phyloP scores from a whole-genome alignment of 2,888 invertebrate species.

The Anthoptus insignis region DNA sequence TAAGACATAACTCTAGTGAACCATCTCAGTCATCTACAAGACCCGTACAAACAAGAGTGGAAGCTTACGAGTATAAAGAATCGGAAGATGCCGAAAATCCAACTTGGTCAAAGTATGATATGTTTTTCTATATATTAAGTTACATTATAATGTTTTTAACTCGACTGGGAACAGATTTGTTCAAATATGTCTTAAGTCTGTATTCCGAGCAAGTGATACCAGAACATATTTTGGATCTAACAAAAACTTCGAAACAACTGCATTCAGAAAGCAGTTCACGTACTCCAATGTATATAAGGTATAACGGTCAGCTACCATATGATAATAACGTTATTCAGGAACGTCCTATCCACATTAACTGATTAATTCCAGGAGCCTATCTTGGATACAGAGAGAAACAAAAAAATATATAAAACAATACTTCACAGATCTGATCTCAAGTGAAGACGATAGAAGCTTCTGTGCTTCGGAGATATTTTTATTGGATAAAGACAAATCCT shows the following conservation, averaged over 20 bases:
- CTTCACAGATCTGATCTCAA: constrained; percentile 62
- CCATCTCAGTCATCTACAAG: constrained; percentile 16
- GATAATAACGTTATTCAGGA: constrained; percentile 46
- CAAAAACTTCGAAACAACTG: constrained; percentile 62
- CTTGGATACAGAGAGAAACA: constrained; percentile 22
- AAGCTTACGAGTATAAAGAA: too few relatives aligned
- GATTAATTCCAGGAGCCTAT: constrained; percentile 61
- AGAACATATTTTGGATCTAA: constrained; percentile 65
- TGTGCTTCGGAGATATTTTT: too few relatives aligned
- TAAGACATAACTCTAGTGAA: constrained; percentile 56
- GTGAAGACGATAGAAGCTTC: constrained; percentile 61
- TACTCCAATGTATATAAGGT: constrained; percentile 63
- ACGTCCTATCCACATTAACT: constrained; percentile 59
- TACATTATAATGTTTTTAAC: constrained; percentile 67
- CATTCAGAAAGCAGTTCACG: constrained; percentile 59
- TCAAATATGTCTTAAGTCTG: constrained; percentile 58
- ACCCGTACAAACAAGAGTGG: constrained; percentile 53
- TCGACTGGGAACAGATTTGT: constrained; percentile 69
- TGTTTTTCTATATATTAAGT: constrained; percentile 65
- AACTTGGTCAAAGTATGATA: constrained; percentile 68
- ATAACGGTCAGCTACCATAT: constrained; percentile 55
- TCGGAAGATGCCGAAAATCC: constrained; percentile 58
- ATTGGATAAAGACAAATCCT: neutral
- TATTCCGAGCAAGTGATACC: constrained; percentile 64
- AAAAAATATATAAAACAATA: constrained; percentile 8